Evolutionary conservation across 2,113 vertebrate genomes (phyloP), one percentile per base, ranked within the genome.

Genomic region (Numenius arquata): DNA sequence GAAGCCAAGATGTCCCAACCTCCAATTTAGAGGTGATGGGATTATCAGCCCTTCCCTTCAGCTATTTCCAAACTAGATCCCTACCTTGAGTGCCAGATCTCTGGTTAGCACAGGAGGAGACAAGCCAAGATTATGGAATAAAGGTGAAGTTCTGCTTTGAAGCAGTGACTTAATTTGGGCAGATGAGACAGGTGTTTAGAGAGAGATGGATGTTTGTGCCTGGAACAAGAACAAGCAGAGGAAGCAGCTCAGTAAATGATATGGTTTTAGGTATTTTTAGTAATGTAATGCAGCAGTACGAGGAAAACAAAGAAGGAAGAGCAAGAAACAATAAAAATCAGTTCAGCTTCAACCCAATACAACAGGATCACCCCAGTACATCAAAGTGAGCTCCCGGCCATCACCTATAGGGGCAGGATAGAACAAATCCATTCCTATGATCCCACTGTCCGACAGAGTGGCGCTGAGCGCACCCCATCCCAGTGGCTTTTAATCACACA

Each of bases 141-240:
- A 82, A 79, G 84, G 50, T 38, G 34, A 82, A 91, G 70, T 58
- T 90, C 76, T 90, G 43, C 88, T 92, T 65, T 78, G 86, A 89
- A 95, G 77, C 41, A 85, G 27, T 72, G 58, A 78, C 50, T 95
- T 80, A 66, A 94, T 91, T 82, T 85, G 36, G 80, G 52, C 66
- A 84, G 84, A 89, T 79, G 29, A 84, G 55, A 62, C 21, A 85
- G 29, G 63, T 50, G 50, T 67, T 96, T 84, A 87, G 68, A 79
- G 93, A 29, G 75, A 90, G 84, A 95, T 70, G 73, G 73, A 92
- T 94, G 77, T 95, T 96, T 96, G 53, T 89, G 70, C 90, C 88
- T 95, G 84, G 62, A 96, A 94, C 82, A 55, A 96, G 90, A 91
- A 83, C 67, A 85, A 88, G 82, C 88, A 96, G 80, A 78, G 94